Conservation (phyloP, 1,140 invertebrate genomes). For the Bombus confusus region DNA sequence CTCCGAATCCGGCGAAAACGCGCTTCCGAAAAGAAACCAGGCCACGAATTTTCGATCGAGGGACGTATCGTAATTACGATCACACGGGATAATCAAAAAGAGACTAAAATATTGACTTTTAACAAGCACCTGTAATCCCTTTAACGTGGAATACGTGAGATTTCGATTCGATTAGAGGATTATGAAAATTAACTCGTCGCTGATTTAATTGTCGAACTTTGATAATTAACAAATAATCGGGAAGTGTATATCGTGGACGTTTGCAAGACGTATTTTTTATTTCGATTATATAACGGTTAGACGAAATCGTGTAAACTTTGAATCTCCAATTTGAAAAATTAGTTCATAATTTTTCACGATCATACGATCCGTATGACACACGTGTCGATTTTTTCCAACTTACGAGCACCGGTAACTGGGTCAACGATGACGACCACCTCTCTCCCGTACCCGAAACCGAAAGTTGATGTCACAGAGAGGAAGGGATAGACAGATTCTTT, state of each 20-base stretch:
- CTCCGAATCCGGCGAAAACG: slow-evolving; percentile 33
- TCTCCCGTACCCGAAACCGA: slow-evolving; percentile 71
- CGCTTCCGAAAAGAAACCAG: slow-evolving; percentile 25
- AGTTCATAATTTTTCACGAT: neutral
- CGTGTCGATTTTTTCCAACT: slow-evolving; percentile 47
- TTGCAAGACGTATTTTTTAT: neutral
- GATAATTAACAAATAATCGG: neutral
- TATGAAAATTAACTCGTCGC: neutral
- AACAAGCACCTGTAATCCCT: neutral
- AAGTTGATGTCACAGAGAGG: slow-evolving; percentile 72
- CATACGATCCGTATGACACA: neutral
- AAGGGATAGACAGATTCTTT: slow-evolving; percentile 43
- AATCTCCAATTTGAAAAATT: neutral
- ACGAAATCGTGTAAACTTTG: neutral
- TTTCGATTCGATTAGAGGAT: neutral
- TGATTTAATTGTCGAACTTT: neutral
- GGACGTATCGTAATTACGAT: neutral
- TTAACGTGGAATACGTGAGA: neutral
- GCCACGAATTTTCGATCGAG: slow-evolving; percentile 25
- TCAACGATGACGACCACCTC: slow-evolving; percentile 42
- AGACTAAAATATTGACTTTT: neutral
- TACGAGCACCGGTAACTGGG: slow-evolving; percentile 29
- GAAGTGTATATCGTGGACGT: no score
- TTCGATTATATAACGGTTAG: neutral
- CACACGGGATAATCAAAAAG: no score